These are phyloP conservation scores for Smithornis capensis DNA, from an alignment of 2,113 vertebrate genomes.

Conservation along the genomic window DNA sequence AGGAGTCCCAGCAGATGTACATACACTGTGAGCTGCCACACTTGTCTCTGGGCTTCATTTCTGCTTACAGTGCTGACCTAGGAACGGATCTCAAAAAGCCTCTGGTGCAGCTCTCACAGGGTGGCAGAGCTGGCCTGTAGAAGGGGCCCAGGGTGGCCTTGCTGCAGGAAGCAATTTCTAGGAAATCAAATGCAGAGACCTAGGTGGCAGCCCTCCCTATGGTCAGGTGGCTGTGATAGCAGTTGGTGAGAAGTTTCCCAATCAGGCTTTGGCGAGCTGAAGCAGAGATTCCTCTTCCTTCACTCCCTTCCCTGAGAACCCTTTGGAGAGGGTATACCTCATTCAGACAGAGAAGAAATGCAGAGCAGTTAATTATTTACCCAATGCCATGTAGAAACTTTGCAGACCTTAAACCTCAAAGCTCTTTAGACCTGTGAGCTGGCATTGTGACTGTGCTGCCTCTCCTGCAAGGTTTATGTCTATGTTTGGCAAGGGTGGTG, in stretches of 20 bases:
- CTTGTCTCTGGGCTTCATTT: not conserved
- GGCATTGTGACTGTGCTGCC: not conserved
- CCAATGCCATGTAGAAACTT: not conserved
- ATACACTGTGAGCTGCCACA: rapidly evolving
- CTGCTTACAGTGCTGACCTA: not conserved
- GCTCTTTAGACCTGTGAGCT: not conserved
- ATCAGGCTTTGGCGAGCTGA: not conserved
- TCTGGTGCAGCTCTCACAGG: not conserved
- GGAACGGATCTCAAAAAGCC: not conserved
- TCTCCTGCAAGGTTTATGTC: not conserved
- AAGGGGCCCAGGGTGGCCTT: not conserved
- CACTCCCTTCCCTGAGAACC: not conserved
- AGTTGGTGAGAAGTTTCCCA: not conserved
- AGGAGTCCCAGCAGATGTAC: not conserved
- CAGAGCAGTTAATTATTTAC: not conserved
- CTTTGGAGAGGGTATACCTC: not conserved
- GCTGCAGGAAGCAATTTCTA: not conserved
- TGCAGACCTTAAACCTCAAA: not conserved
- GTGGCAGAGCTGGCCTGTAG: slow-evolving; percentile 15
- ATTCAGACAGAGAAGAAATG: not conserved
- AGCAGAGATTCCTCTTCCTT: not conserved
- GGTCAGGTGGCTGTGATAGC: not conserved
- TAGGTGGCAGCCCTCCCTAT: not conserved
- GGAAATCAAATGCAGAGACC: not conserved
- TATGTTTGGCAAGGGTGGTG: not conserved